Percentiles rank a stretch among this genome's conserved stretches.
Evolutionary conservation across 2,797 vertebrate genomes (phyloP).

Genomic region (Helostoma temminkii): DNA sequence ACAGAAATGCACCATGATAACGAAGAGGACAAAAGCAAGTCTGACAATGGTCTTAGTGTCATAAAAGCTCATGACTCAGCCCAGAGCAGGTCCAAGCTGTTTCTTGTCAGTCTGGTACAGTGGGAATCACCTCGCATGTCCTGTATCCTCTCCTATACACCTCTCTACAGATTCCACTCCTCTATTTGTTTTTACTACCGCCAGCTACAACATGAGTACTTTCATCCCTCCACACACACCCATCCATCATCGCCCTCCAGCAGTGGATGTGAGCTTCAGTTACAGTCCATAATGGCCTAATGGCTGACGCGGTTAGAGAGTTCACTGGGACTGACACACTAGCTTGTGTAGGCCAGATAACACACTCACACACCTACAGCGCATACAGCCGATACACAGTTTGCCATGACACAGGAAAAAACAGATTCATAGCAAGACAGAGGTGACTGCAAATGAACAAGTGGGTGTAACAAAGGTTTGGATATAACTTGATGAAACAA

Average conservation of each 20-base stretch:
- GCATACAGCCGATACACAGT: constrained; percentile 5
- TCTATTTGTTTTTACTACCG: constrained; percentile 62
- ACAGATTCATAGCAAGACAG: constrained; percentile 2
- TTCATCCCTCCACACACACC: constrained; percentile 43
- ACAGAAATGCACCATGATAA: constrained; percentile 7
- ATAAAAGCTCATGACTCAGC: constrained; percentile 52
- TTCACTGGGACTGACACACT: constrained; percentile 51
- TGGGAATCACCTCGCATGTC: constrained; percentile 48
- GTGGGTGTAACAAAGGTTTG: background rate
- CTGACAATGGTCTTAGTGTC: constrained; percentile 22
- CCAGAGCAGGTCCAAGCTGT: constrained; percentile 24
- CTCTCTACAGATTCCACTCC: constrained; percentile 40
- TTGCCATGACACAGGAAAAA: constrained; percentile 15
- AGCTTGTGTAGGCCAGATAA: no score
- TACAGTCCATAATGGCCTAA: constrained; percentile 79
- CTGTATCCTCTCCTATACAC: constrained; percentile 38
- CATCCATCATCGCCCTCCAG: constrained; percentile 63
- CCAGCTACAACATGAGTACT: constrained; percentile 32
- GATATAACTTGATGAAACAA: background rate
- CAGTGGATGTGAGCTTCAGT: constrained; percentile 71
- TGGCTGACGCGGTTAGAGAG: constrained; percentile 65
- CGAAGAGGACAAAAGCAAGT: constrained; percentile 28
- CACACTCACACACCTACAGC: constrained; percentile 2
- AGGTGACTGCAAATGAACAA: constrained; percentile 1
- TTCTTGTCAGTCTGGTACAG: constrained; percentile 23